Evolutionary conservation across 1,140 invertebrate species (phyloP).

Genomic region (Leucophenga varia): DNA sequence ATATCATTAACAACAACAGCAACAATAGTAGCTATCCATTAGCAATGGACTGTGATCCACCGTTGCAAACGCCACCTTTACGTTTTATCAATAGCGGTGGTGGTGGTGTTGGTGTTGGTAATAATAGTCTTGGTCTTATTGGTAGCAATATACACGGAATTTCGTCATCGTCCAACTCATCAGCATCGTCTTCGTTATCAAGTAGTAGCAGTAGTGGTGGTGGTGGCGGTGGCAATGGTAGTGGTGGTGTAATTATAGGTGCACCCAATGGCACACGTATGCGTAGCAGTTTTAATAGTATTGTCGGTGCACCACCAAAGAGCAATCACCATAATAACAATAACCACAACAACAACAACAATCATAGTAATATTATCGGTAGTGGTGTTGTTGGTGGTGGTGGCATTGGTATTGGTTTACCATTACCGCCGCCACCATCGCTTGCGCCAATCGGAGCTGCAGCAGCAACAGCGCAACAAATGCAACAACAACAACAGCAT

Average conservation of each 20-base stretch:
- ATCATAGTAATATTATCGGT: too few relatives aligned
- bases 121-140: too few relatives aligned
- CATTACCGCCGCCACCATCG: not conserved
- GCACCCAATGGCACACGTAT: not conserved
- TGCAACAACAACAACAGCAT: slow-evolving; percentile 14
- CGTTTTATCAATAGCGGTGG: slow-evolving; percentile 21
- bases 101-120: slow-evolving; percentile 3
- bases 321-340: too few relatives aligned
- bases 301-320: slow-evolving; percentile 11
- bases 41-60: slow-evolving; percentile 56
- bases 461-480: slow-evolving; percentile 8
- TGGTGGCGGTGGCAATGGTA: too few relatives aligned
- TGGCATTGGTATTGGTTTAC: not conserved
- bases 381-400: too few relatives aligned
- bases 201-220: not conserved
- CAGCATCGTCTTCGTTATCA: slow-evolving; percentile 20
- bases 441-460: not conserved
- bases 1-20: slow-evolving; percentile 5
- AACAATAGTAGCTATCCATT: slow-evolving; percentile 37
- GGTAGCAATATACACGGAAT: slow-evolving; percentile 4
- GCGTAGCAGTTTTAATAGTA: slow-evolving; percentile 18
- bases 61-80: slow-evolving; percentile 29
- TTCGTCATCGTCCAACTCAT: slow-evolving; percentile 12
- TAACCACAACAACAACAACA: slow-evolving; percentile 6
- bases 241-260: too few relatives aligned